Evolutionary conservation across 2,797 vertebrate species (phyloP), one percentile per base, ranked within the genome.

Genomic region (Acipenser oxyrinchus): DNA sequence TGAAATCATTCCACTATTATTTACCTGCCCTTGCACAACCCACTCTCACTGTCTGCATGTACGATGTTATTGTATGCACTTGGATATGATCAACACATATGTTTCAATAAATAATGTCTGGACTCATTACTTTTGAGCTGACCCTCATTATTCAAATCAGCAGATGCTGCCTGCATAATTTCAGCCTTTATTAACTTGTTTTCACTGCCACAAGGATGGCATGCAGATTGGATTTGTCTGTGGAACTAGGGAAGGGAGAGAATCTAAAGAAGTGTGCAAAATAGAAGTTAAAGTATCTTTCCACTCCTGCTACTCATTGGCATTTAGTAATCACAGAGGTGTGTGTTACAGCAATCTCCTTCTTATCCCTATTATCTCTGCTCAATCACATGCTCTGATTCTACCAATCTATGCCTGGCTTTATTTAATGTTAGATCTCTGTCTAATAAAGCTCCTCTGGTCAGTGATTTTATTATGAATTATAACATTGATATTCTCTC

Each of bases 61-160:
- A 49, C 48, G 50, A 12, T 5, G 64, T 53, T 7, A 2, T 49
- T 10, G 52, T 57, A 48, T 9, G 7, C 13, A 51, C 1, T 10
- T 7, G 18, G 18, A 13, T 66, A 15, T 58, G 48, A 66, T 66
- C 55, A 65, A 59, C 18, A 58, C 52, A 60, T 60, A 59, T 60
- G 51, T 67, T 51, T 67, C 55, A 71, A 67, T 67, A 67, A 70
- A 64, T 48, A 48, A 7, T 48, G 51, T 15, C 60, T 63, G 66
- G 61, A 60, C 69, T 7, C 61, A 71, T 63, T 49, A 74, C 69
- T 64, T 70, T 71, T 6, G 73, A 76, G 76, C 73, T 73, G 78
- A 77, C 74, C 66, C 49, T 76, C 70, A 61, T 65, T 67, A 66
- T 64, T 63, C 61, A 60, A 69, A 72, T 23, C 69, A 75, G 69